phyloP scores from a whole-genome alignment of 2,797 vertebrate genomes.

The Darevskia mixta region DNA sequence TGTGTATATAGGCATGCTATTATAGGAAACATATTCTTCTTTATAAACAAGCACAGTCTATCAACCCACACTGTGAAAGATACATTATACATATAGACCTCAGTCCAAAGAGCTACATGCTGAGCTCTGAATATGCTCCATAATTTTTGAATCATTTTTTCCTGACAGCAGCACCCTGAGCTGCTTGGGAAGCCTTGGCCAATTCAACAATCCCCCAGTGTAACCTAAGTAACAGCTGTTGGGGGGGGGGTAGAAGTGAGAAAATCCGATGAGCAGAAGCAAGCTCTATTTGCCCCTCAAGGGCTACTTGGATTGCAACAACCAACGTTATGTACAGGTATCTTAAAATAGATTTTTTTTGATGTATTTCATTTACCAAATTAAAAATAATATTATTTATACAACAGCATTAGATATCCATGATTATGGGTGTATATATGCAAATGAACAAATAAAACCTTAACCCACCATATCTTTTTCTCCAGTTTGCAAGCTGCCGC shows the following conservation, averaged over 20 bases:
- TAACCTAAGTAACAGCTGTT: neutral
- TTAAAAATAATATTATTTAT: conserved; percentile 53
- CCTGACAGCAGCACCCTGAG: neutral
- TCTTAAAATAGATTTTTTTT: neutral
- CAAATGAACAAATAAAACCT: conserved; percentile 84
- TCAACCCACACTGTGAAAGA: neutral
- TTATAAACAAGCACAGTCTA: neutral
- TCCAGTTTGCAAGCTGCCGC: conserved; percentile 82
- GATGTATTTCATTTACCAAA: conserved; percentile 31
- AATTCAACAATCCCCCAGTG: neutral
- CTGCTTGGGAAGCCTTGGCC: neutral
- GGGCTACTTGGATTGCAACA: neutral
- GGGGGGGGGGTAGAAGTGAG: neutral
- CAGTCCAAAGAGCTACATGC: neutral
- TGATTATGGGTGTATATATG: conserved; percentile 80
- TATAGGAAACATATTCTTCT: neutral
- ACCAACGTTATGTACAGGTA: neutral
- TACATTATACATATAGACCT: neutral
- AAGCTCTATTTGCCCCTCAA: neutral
- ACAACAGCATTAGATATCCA: conserved; percentile 66
- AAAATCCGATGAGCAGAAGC: neutral
- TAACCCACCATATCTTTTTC: conserved; percentile 85
- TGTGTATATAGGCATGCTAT: neutral
- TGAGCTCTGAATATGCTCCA: neutral
- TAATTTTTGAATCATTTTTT: neutral